A percentile compares a stretch with the other conserved stretches of the same genome.
Conservation (phyloP, 2,888 invertebrate genomes). For the Melolontha melolontha region DNA sequence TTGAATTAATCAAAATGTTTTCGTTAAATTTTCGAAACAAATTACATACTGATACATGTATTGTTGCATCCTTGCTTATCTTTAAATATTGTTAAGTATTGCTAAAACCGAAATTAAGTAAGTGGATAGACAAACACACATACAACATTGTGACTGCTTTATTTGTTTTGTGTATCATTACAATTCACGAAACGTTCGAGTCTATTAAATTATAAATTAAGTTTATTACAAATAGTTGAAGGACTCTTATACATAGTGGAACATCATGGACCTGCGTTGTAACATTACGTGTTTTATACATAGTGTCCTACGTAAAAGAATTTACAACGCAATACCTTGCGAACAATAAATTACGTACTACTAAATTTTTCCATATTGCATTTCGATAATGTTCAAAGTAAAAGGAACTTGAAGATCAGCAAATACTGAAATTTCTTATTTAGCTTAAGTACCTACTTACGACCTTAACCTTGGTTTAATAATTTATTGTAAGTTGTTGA, state of each 20-base stretch:
- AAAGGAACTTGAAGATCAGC: too few relatives aligned
- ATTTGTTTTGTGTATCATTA: constrained; percentile 24
- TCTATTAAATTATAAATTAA: constrained; percentile 37
- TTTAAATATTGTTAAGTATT: constrained; percentile 13
- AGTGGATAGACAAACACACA: background rate
- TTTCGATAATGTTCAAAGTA: too few relatives aligned
- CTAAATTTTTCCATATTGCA: too few relatives aligned
- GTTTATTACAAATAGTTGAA: constrained; percentile 33
- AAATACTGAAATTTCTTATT: too few relatives aligned
- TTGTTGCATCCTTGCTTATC: constrained; percentile 4
- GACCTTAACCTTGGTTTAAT: too few relatives aligned
- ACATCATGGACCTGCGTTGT: constrained; percentile 14
- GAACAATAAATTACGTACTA: too few relatives aligned
- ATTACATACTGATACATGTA: background rate
- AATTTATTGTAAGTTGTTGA: too few relatives aligned
- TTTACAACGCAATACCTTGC: too few relatives aligned
- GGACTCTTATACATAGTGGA: constrained; percentile 14
- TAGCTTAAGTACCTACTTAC: too few relatives aligned
- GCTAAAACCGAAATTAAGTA: constrained; percentile 15
- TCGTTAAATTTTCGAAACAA: constrained; percentile 1
- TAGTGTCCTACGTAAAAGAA: too few relatives aligned
- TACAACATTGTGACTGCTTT: background rate
- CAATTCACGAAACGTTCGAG: constrained; percentile 28
- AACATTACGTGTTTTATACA: background rate
- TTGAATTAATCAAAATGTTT: constrained; percentile 28